Base-by-base conservation (phyloP, 2,888 invertebrate genomes). In the Drosophila kambysellisi region DNA sequence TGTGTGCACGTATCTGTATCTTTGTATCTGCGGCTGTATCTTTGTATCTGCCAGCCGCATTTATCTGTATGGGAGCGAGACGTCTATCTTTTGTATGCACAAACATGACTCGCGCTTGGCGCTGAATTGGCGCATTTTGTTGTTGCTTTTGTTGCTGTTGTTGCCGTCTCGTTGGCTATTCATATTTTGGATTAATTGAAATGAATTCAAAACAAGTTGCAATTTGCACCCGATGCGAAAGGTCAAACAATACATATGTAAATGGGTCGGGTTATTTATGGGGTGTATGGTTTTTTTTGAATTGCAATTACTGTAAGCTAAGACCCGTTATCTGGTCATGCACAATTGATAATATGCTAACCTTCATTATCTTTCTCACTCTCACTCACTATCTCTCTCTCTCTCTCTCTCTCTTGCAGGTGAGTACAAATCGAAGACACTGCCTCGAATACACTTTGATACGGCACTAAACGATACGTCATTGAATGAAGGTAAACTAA, bases 361-460 rank as follows among this genome's bases (percentile, higher is more conserved):
- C 67, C 50, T 64, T 54, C n/a, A 33, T 48, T 54, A 29, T 61
- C 20, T 25, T 46, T 8, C 46, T 57, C 41, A 25, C 33, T 62
- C n/a, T 61, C 20, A 20, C 4, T 33, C 20, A 25, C 25, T 25
- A 25, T 15, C 37, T 30, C 56, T 69, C 37, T 68, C 11, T 66
- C 25, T 46, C 4, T 76, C 52, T 63, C 65, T 83, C 72, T 85
- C 63, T 69, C 83, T 93, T 83, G 41, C 81, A 93, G 93, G 93
- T 93, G 93, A 93, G 93, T 93, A 92, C 91, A 93, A 93, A 88
- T 93, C 93, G 85, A 93, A 93, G 93, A 93, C 93, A 76, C 91
- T 93, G 91, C 93, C 93, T 76, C 93, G 93, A 83, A 93, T 93
- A 80, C 93, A 93, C 88, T 93, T 93, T 81, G 93, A 93, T 83